Conservation (phyloP, 2,113 vertebrate genomes). For the Ibidorhyncha struthersii region DNA sequence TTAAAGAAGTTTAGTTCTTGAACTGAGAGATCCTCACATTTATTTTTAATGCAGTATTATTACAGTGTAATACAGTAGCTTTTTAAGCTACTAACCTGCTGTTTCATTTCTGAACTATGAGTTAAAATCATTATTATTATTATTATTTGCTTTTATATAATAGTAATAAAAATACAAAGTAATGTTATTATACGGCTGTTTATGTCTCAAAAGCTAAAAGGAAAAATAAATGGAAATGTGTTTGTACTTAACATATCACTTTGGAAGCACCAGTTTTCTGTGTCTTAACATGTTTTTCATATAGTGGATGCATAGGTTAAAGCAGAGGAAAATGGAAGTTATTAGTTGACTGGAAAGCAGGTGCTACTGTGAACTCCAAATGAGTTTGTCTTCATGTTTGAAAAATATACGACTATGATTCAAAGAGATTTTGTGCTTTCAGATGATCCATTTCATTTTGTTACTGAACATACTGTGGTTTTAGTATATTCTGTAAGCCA, state of each 20-base stretch:
- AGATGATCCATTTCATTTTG: not conserved
- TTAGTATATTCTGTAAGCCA: not conserved
- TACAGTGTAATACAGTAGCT: not conserved
- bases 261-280: not conserved
- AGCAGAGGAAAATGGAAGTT: not conserved
- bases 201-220: not conserved
- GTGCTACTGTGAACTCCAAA: not conserved
- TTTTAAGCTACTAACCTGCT: not conserved
- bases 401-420: not conserved
- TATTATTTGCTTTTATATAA: not conserved
- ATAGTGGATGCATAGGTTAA: not conserved
- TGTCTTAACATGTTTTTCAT: not conserved
- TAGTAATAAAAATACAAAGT: not conserved
- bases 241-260: not conserved
- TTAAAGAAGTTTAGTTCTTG: not conserved
- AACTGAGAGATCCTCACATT: not conserved
- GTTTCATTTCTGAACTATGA: not conserved
- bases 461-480: not conserved
- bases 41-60: not conserved
- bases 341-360: not conserved
- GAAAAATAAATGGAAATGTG: not conserved
- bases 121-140: not conserved
- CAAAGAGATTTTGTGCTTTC: not conserved
- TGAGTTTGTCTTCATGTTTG: not conserved
- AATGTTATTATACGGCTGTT: not conserved